Base-by-base conservation (phyloP, 2,797 vertebrate species). In the Choloepus didactylus region DNA sequence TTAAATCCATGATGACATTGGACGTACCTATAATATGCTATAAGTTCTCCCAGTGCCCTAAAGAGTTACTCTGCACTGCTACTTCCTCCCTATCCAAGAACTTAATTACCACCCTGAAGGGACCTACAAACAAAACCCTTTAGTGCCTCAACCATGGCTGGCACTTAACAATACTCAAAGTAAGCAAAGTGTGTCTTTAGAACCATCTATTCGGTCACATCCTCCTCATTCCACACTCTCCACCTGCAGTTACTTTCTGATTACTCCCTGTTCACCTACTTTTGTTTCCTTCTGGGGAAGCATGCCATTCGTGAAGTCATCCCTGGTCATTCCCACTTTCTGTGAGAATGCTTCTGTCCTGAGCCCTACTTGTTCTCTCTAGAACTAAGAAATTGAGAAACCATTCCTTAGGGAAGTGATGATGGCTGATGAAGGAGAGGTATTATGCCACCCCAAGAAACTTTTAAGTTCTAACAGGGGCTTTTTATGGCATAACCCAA, bases 361-460 rank as follows among this genome's bases (percentile, higher is more conserved):
- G 35, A 91, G 67, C 18, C 29, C 46, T 35, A 46, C 41, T 16
- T 73, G 70, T 73, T 73, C 41, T 27, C 41, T 80, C 83, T 54
- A 94, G 67, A 93, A 93, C 21, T 77, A 92, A 89, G 72, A 93
- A 88, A 91, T 8, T 80, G 73, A 86, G 60, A 91, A 92, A 86
- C 6, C 27, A 75, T 80, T 97, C 80, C 44, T 91, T 72, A 59
- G 0, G 18, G 75, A 91, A 84, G 38, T 87, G 75, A 49, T 80
- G 44, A 91, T 85, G 75, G 89, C 77, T 93, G 79, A 90, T 54
- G 29, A 85, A 66, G 27, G 12, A 92, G 77, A 92, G 66, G 5
- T 93, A 82, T 72, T 75, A 60, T 69, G 10, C 35, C 44, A 82
- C 29, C 21, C 21, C 16, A 77, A 49, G 31, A 87, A 91, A 77